phyloP scores from a whole-genome alignment of 2,113 vertebrate genomes.

The Eurypyga helias region DNA sequence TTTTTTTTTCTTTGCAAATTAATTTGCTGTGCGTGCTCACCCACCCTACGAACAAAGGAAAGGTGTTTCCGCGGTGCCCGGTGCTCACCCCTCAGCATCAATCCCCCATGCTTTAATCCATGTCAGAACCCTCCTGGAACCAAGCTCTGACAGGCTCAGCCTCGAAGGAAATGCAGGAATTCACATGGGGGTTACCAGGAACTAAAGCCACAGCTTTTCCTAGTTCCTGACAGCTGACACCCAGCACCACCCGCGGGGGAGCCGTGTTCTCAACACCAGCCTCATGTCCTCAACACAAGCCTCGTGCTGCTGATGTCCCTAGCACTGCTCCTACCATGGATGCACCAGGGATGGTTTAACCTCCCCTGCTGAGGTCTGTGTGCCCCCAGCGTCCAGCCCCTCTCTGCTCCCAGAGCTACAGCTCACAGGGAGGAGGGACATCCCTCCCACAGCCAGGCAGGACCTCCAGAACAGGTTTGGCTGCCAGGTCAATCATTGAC shows the following conservation, averaged over 20 bases:
- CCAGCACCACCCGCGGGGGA: accelerated
- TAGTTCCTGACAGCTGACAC: accelerated
- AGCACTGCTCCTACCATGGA: background rate
- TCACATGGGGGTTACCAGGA: background rate
- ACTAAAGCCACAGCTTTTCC: background rate
- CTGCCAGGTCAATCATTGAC: constrained; percentile 40
- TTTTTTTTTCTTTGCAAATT: background rate
- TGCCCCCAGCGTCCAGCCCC: background rate
- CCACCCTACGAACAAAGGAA: accelerated
- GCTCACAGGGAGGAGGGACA: background rate
- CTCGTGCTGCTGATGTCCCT: background rate
- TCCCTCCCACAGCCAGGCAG: background rate
- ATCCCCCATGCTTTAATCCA: accelerated
- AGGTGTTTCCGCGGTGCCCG: background rate
- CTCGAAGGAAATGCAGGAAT: background rate
- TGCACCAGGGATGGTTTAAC: background rate
- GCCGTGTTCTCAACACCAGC: background rate
- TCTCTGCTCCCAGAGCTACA: background rate
- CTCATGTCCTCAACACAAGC: background rate
- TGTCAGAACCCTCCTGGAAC: background rate
- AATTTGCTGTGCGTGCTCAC: background rate
- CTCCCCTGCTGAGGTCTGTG: accelerated
- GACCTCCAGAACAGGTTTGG: constrained; percentile 53
- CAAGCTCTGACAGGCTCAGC: background rate
- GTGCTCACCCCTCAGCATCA: background rate